Base-by-base conservation (phyloP, 2,888 invertebrate species). In the Cryptocephalus moraei region DNA sequence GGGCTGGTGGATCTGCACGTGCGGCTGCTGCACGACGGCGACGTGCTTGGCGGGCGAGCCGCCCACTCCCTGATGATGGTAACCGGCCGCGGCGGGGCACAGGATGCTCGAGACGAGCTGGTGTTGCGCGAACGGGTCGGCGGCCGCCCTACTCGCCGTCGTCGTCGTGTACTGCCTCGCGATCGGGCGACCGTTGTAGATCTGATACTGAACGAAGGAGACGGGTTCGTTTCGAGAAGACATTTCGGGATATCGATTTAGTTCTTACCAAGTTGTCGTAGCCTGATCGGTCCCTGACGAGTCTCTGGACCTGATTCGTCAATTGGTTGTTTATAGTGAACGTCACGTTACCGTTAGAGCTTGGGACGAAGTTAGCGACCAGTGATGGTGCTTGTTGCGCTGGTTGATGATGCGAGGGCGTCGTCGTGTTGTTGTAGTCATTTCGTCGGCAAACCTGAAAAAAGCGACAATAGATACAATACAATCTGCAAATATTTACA, bases 61-160 rank as follows among this genome's bases (percentile, higher is more conserved):
- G 46, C 81, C 79, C 73, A 82, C 77, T 14, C 73, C 75, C 75
- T 91, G 92, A n/a, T 43, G 34, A 8, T 32, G 31, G 65, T 93
- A 90, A 13, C 86, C 83, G 39, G 89, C 87, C 13, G 34, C 36
- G 1, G 43, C 43, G 62, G 91, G 92, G 71, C 93, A 93, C 46
- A 94, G 76, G 62, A 94, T 89, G 42, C 93, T 92, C n/a, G 92
- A 91, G 34, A 93, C 91, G 69, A 94, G 79, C 70, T 92, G 88
- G 62, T 91, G 89, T 62, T 89, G 87, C 11, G 36, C 36, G 76
- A 93, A 93, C 41, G 88, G 85, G 67, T 90, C 91, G 14, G 32
- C 43, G 1, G 43, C 43, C 9, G 33, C 43, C 8, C 12, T 10
- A 6, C 33, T 32, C 9, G 43, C 43, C 8, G 43, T 34, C 36